A percentile compares a stretch with the other conserved stretches of the same genome.
Conservation (phyloP, 2,113 vertebrate genomes). For the Chinchilla lanigera region DNA sequence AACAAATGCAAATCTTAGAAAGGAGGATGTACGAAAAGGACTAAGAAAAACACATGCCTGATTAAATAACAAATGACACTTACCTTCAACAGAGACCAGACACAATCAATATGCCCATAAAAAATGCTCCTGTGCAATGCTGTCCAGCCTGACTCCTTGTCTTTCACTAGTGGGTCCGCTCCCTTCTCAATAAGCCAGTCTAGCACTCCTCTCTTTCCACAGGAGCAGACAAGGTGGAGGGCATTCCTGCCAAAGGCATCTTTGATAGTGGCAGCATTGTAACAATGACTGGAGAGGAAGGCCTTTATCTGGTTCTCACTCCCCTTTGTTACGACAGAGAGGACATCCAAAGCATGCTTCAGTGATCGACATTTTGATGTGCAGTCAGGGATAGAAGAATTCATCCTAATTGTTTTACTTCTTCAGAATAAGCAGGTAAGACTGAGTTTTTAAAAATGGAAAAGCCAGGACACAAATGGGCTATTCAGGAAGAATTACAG, state of each 20-base stretch:
- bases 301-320: slow-evolving; percentile 93
- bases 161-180: slow-evolving; percentile 92
- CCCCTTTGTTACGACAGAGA: slow-evolving; percentile 94
- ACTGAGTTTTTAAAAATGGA: slow-evolving; percentile 57
- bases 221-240: slow-evolving; percentile 93
- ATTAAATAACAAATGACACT: slow-evolving; percentile 47
- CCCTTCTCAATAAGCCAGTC: slow-evolving; percentile 96
- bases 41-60: neutral
- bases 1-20: slow-evolving; percentile 28
- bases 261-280: slow-evolving; percentile 93
- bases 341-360: slow-evolving; percentile 93
- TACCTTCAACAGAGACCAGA: slow-evolving; percentile 94
- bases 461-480: slow-evolving; percentile 77
- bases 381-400: slow-evolving; percentile 90
- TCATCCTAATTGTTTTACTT: slow-evolving; percentile 90
- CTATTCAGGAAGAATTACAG: slow-evolving; percentile 69
- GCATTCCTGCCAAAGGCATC: slow-evolving; percentile 94
- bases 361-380: slow-evolving; percentile 95
- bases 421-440: slow-evolving; percentile 74
- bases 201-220: slow-evolving; percentile 93
- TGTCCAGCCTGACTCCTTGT: slow-evolving; percentile 98
- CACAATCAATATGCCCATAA: slow-evolving; percentile 98
- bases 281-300: slow-evolving; percentile 93
- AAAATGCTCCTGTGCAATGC: slow-evolving; percentile 96
- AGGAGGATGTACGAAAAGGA: neutral